Percentiles rank a stretch among this genome's conserved stretches.
Conservation (phyloP, 2,888 invertebrate genomes). For the Chrysolina oricalcia region DNA sequence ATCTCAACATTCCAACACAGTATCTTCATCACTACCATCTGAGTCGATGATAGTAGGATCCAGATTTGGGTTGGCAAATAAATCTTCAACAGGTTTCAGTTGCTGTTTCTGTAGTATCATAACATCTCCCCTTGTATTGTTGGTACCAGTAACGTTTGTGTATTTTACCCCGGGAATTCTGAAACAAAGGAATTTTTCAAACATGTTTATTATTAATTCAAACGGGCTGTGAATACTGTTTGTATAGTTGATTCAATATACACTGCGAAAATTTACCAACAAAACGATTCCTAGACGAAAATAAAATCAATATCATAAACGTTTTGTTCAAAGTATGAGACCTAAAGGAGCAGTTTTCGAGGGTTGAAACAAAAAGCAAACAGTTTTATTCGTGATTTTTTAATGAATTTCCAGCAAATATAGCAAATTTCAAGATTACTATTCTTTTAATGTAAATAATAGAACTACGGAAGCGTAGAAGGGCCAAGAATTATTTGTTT, state of each 20-base stretch:
- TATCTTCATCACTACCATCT: constrained; percentile 55
- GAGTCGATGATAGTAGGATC: constrained; percentile 62
- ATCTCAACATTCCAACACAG: constrained; percentile 20
- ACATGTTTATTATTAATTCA: neutral
- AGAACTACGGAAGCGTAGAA: no score
- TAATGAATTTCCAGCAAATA: neutral
- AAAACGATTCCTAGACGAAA: no score
- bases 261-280: no score
- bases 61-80: constrained; percentile 63
- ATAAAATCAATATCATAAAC: no score
- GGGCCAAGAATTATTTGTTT: no score
- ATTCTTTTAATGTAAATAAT: no score
- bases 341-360: no score
- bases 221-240: neutral
- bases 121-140: constrained; percentile 66
- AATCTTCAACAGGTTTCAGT: constrained; percentile 64
- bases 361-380: no score
- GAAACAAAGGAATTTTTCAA: constrained; percentile 41
- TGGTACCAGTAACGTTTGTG: constrained; percentile 59
- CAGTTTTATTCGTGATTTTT: no score
- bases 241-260: constrained; percentile 37
- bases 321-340: no score
- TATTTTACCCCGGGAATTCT: constrained; percentile 65
- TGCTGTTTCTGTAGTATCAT: constrained; percentile 62
- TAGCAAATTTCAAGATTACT: neutral